Evolutionary conservation across 1,140 invertebrate genomes (phyloP).

Genomic region (Diabrotica virgifera): DNA sequence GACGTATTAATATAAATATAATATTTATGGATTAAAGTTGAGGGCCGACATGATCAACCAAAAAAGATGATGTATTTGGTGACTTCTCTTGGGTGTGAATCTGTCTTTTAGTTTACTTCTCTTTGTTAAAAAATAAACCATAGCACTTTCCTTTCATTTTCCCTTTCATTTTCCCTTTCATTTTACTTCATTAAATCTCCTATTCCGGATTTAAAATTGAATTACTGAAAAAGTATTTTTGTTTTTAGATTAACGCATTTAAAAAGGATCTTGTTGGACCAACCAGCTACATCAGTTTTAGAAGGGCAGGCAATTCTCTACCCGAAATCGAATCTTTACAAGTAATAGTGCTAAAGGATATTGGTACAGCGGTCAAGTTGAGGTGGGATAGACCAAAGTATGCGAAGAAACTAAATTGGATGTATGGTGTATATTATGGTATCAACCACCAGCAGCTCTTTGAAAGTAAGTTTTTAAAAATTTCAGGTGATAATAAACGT

Average conservation of each 20-base stretch:
- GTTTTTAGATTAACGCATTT: slow-evolving; percentile 56
- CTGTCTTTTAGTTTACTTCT: too few relatives aligned
- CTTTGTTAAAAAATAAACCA: too few relatives aligned
- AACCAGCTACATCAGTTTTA: slow-evolving; percentile 50
- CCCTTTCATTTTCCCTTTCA: too few relatives aligned
- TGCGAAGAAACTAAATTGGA: slow-evolving; percentile 54
- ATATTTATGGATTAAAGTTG: too few relatives aligned
- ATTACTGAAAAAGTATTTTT: background rate
- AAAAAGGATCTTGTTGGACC: slow-evolving; percentile 61
- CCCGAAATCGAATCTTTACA: slow-evolving; percentile 53
- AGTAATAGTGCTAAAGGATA: slow-evolving; percentile 54
- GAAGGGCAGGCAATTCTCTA: slow-evolving; percentile 56
- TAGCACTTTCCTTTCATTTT: too few relatives aligned
- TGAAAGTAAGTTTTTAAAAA: slow-evolving; percentile 46
- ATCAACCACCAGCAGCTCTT: slow-evolving; percentile 51
- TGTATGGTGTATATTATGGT: slow-evolving; percentile 66
- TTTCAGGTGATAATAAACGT: background rate
- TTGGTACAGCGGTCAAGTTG: slow-evolving; percentile 62
- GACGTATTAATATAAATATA: too few relatives aligned
- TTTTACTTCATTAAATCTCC: too few relatives aligned
- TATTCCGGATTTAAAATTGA: too few relatives aligned
- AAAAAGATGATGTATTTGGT: too few relatives aligned
- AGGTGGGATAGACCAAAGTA: slow-evolving; percentile 61
- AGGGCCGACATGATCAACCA: too few relatives aligned
- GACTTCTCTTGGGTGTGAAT: too few relatives aligned